These are phyloP conservation scores for Laothoe populi DNA, from an alignment of 2,888 invertebrate species.

Conservation along the genomic window DNA sequence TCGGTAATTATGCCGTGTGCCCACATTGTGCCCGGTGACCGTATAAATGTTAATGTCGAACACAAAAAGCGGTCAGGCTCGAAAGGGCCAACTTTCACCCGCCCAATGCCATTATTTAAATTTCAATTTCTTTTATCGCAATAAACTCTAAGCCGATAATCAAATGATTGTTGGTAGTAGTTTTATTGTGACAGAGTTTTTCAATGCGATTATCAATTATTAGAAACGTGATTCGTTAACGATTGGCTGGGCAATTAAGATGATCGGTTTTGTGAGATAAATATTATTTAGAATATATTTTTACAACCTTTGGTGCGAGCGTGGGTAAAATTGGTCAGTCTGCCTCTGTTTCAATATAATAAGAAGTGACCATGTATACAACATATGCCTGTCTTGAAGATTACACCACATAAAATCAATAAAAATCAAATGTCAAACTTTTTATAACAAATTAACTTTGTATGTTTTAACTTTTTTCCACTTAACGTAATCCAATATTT, in stretches of 20 bases:
- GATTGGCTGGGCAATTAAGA: conserved; percentile 1
- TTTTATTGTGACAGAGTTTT: conserved; percentile 20
- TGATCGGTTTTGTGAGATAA: background rate
- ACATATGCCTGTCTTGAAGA: too few species aligned
- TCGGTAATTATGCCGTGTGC: conserved; percentile 21
- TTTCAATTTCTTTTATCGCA: conserved; percentile 20
- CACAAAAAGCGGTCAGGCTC: conserved; percentile 28
- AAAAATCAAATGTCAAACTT: too few species aligned
- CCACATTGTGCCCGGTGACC: conserved; percentile 16
- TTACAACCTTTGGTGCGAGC: background rate
- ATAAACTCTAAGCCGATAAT: conserved; percentile 20
- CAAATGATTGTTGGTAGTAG: conserved; percentile 13
- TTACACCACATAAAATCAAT: too few species aligned
- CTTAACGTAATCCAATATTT: too few species aligned
- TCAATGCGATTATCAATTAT: conserved; percentile 7
- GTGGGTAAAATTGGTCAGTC: too few species aligned
- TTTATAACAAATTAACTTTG: too few species aligned
- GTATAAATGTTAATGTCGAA: conserved; percentile 24
- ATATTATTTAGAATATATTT: background rate
- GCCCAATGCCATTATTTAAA: conserved; percentile 27
- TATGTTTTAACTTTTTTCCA: too few species aligned
- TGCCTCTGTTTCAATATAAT: background rate
- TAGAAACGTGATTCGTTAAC: conserved; percentile 6
- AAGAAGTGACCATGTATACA: background rate
- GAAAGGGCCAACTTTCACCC: conserved; percentile 31